phyloP scores from a whole-genome alignment of 2,113 vertebrate genomes.

The Pseudorasbora parva region DNA sequence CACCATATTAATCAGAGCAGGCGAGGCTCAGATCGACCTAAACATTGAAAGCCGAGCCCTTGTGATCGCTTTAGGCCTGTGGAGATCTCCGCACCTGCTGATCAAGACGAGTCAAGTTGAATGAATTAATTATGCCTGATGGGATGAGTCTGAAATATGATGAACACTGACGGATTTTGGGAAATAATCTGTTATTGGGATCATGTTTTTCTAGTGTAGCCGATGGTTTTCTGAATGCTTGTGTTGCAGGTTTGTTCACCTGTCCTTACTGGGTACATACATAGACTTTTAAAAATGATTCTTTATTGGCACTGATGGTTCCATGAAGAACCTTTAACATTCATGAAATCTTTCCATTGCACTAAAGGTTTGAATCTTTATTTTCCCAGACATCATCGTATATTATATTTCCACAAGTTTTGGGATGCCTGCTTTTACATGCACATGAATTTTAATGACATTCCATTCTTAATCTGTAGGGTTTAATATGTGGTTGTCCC shows the following conservation, averaged over 20 bases:
- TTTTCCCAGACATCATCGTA: too few relatives aligned
- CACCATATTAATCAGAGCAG: background rate
- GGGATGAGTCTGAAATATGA: background rate
- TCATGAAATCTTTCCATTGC: too few relatives aligned
- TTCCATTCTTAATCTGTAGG: too few relatives aligned
- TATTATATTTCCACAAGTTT: too few relatives aligned
- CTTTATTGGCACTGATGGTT: too few relatives aligned
- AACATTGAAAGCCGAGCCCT: background rate
- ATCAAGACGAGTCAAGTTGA: constrained; percentile 6
- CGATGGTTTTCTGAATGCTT: background rate
- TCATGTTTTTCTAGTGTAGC: background rate
- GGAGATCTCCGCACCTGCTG: background rate
- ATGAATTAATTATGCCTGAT: background rate
- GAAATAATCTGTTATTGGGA: background rate
- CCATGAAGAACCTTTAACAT: too few relatives aligned
- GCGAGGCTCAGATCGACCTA: background rate
- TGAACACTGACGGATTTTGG: background rate
- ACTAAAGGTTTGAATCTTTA: too few relatives aligned
- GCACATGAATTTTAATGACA: too few relatives aligned
- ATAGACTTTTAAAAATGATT: too few relatives aligned
- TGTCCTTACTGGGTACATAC: background rate
- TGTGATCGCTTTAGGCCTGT: constrained; percentile 3
- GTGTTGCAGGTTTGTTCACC: background rate
- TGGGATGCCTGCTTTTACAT: too few relatives aligned
- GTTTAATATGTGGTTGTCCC: too few relatives aligned